Conservation (phyloP, 2,888 invertebrate genomes). For the Yponomeuta malinellus region DNA sequence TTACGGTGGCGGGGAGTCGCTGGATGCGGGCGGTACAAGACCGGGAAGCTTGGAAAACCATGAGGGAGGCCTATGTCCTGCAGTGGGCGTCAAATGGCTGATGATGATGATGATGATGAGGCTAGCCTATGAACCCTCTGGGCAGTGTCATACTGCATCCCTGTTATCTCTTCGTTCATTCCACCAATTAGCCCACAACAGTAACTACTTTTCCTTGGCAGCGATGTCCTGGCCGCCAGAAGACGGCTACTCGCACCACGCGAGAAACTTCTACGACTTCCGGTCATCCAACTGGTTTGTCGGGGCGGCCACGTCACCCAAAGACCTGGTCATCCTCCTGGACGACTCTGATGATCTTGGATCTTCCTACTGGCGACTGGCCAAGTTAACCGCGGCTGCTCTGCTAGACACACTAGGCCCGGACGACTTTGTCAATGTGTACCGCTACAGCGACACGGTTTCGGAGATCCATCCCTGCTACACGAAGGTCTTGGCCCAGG, state of each 20-base stretch:
- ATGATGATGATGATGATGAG: no score
- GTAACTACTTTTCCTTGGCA: constrained; percentile 32
- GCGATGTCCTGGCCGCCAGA: constrained; percentile 91
- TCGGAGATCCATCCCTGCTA: constrained; percentile 93
- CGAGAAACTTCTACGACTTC: constrained; percentile 93
- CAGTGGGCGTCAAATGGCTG: no score
- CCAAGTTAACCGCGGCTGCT: constrained; percentile 90
- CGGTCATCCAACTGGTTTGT: constrained; percentile 97
- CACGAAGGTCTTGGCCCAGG: constrained; percentile 91
- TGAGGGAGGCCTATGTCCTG: no score
- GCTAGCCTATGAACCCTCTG: no score
- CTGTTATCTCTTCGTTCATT: no score
- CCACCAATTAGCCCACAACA: neutral
- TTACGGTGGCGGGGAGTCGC: no score
- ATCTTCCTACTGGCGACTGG: constrained; percentile 88
- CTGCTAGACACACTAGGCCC: constrained; percentile 96
- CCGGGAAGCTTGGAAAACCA: no score
- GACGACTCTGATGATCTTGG: constrained; percentile 94
- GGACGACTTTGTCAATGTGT: constrained; percentile 97
- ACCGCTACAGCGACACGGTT: constrained; percentile 89
- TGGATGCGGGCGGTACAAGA: no score
- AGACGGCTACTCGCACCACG: constrained; percentile 85
- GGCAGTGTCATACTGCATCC: no score
- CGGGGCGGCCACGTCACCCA: constrained; percentile 96
- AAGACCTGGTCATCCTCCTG: constrained; percentile 95